Conservation (phyloP, 1,140 invertebrate genomes). For the Sipha flava region DNA sequence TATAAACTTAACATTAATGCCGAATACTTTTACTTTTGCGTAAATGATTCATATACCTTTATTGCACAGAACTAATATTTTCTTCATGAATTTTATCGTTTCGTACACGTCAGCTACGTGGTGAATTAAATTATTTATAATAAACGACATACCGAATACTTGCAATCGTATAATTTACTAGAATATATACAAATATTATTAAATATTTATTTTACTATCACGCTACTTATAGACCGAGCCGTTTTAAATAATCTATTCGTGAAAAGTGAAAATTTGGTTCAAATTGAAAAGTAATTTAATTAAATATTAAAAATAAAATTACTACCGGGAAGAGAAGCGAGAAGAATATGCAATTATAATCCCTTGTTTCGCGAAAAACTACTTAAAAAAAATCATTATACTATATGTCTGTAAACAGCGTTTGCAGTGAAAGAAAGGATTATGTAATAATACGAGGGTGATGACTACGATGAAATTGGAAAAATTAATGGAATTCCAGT, state of each 20-base stretch:
- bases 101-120: neutral
- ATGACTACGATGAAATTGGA: neutral
- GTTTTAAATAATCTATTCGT: neutral
- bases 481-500: conserved; percentile 10
- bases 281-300: neutral
- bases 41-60: neutral
- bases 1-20: conserved; percentile 9
- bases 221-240: neutral
- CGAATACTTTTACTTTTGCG: neutral
- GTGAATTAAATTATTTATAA: conserved; percentile 1
- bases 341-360: neutral
- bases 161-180: neutral
- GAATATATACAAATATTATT: too few species aligned
- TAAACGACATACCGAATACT: neutral
- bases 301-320: neutral
- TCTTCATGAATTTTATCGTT: conserved; percentile 10
- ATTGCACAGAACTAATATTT: conserved; percentile 5
- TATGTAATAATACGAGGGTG: neutral
- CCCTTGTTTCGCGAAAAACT: neutral
- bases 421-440: conserved; percentile 5
- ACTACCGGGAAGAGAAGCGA: neutral
- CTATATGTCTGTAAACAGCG: neutral
- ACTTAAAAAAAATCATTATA: neutral
- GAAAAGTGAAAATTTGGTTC: neutral
- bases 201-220: neutral